These are phyloP conservation scores for Centruroides sculpturatus DNA, from an alignment of 1,140 invertebrate species.

Conservation along the genomic window DNA sequence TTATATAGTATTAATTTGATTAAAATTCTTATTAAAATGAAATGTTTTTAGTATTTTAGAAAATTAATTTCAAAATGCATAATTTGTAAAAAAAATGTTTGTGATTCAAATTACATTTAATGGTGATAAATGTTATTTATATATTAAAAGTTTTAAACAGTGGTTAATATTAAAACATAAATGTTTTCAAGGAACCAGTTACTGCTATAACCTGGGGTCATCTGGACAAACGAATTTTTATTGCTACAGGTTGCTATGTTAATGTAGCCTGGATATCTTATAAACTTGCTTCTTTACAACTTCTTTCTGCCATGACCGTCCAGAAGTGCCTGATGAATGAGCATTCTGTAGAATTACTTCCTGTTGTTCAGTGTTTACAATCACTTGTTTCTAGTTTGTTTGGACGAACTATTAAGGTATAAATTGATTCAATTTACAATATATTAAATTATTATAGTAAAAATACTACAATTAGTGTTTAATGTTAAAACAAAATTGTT, in stretches of 20 bases:
- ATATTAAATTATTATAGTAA: too few species aligned
- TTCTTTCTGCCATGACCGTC: slow-evolving; percentile 61
- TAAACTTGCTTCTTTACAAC: slow-evolving; percentile 72
- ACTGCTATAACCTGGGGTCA: slow-evolving; percentile 95
- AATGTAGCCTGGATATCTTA: slow-evolving; percentile 80
- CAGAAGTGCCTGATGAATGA: slow-evolving; percentile 41
- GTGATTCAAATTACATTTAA: too few species aligned
- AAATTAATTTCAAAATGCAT: too few species aligned
- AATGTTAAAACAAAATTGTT: too few species aligned
- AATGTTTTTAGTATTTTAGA: too few species aligned
- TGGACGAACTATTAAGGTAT: slow-evolving; percentile 85
- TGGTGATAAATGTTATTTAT: too few species aligned
- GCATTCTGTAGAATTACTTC: slow-evolving; percentile 45
- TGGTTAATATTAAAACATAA: not conserved
- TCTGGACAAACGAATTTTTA: slow-evolving; percentile 83
- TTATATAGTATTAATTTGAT: too few species aligned
- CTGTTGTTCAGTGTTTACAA: slow-evolving; percentile 68
- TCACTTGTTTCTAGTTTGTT: slow-evolving; percentile 74
- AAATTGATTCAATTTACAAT: slow-evolving; percentile 11
- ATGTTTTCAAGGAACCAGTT: slow-evolving; percentile 38
- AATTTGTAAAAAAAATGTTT: too few species aligned
- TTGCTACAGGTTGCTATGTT: slow-evolving; percentile 63
- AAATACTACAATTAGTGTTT: too few species aligned
- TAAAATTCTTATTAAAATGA: too few species aligned
- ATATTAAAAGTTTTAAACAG: not conserved